phyloP scores from a whole-genome alignment of 2,113 vertebrate species.

The Monopterus albus region DNA sequence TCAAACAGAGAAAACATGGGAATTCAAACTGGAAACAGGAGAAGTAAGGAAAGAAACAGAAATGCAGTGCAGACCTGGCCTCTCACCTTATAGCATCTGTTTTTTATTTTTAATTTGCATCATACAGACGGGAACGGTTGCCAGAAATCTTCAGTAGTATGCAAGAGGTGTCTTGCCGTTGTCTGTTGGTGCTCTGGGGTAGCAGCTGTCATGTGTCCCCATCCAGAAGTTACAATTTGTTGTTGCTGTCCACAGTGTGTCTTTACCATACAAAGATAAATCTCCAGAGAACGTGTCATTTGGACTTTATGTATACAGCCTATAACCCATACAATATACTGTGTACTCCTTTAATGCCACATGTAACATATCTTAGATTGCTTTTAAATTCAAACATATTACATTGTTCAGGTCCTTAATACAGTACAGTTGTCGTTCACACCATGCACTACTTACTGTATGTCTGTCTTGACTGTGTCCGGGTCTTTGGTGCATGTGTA shows the following conservation, averaged over 20 bases:
- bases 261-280: conserved; percentile 40
- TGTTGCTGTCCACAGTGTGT: conserved; percentile 29
- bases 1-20: not conserved
- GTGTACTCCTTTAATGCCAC: not conserved
- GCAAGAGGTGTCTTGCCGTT: conserved; percentile 41
- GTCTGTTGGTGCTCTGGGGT: conserved; percentile 32
- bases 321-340: not conserved
- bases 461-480: conserved; percentile 32
- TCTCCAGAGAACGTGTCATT: not conserved
- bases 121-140: conserved; percentile 62
- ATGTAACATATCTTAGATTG: not conserved
- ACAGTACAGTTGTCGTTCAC: conserved; percentile 36
- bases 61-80: not conserved
- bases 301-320: conserved; percentile 10
- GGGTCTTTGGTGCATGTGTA: conserved; percentile 47
- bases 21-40: not conserved
- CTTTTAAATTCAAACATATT: conserved; percentile 14
- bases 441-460: conserved; percentile 61
- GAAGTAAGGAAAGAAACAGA: not conserved
- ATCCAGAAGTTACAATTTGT: conserved; percentile 17
- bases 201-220: conserved; percentile 11
- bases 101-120: conserved; percentile 60
- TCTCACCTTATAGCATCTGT: conserved; percentile 51
- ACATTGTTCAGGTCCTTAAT: conserved; percentile 23
- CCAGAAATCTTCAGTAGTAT: conserved; percentile 65